Evolutionary conservation across 2,113 vertebrate species (phyloP).

Genomic region (Vombatus ursinus): DNA sequence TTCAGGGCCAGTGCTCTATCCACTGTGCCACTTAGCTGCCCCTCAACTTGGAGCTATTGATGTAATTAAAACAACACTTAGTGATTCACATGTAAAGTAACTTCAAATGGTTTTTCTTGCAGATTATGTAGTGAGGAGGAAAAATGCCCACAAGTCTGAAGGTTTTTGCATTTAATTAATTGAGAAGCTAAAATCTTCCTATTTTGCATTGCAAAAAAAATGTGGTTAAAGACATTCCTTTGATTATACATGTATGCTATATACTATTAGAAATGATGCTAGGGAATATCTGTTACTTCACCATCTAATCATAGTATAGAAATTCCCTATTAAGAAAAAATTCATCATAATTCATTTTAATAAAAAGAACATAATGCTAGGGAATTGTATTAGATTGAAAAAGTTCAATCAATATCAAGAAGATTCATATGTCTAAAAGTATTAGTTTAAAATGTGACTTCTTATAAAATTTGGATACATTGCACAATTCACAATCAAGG

Average conservation of each 20-base stretch:
- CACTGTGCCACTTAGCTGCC: no score
- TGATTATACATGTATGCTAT: neutral
- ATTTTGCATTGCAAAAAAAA: neutral
- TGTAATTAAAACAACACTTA: neutral
- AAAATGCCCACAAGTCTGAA: neutral
- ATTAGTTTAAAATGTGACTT: neutral
- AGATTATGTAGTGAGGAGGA: neutral
- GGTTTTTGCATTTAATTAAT: neutral
- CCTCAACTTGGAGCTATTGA: neutral
- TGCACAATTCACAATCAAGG: neutral
- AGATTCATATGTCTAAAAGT: neutral
- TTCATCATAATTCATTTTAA: neutral
- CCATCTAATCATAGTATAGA: neutral
- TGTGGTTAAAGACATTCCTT: neutral
- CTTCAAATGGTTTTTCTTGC: neutral
- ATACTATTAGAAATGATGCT: neutral
- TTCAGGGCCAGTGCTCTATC: no score
- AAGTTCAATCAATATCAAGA: neutral
- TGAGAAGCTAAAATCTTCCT: neutral
- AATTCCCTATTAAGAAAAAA: neutral
- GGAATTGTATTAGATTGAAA: neutral
- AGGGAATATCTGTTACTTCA: neutral
- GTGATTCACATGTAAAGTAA: neutral
- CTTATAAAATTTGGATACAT: neutral
- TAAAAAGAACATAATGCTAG: neutral